Base-by-base conservation (phyloP, 2,797 vertebrate species). In the Gymnocypris eckloni region DNA sequence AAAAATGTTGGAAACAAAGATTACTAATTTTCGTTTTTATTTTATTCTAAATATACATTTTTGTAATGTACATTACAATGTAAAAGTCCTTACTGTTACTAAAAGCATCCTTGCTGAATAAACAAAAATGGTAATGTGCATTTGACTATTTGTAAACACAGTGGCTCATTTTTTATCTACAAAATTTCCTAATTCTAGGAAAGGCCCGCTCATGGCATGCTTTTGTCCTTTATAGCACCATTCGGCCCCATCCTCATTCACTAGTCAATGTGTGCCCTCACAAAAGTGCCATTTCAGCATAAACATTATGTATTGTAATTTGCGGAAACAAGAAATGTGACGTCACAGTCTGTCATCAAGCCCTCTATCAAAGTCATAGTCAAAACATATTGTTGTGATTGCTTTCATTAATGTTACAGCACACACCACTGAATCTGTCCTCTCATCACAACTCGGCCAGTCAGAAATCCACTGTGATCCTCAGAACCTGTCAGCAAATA, bases 401-500 rank as follows among this genome's bases (percentile, higher is more conserved):
- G 1, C 76, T 61, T 20, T 79, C 61, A 50, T 48, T 43, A 66
- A 66, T 66, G 9, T 33, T 64, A 56, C 48, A 52, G 28, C 48
- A 22, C 52, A 69, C 67, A 48, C 39, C 61, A 73, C 41, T 79
- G 15, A 37, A 69, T 66, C 70, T 86, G 83, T 70, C 73, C 33
- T 45, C 45, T 76, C 33, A 80, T 73, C 16, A 59, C 81, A 82
- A 66, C 73, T 59, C 56, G 15, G 22, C 39, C 64, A 48, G 25
- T 48, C 70, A 12, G 15, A 83, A 85, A 79, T 20, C 52, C 81
- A 16, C 41, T 37, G 37, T 7, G 39, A 52, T 76, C 81, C 61
- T 6, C 48, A 85, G 71, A 86, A 82, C 56, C 2, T 16, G 11
- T 28, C 25, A 22, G 13, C 66, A 64, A 84, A 83, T 81, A 61